Evolutionary conservation across 2,888 invertebrate genomes (phyloP), one percentile per base, ranked within the genome.

Genomic region (Papilio demoleus): DNA sequence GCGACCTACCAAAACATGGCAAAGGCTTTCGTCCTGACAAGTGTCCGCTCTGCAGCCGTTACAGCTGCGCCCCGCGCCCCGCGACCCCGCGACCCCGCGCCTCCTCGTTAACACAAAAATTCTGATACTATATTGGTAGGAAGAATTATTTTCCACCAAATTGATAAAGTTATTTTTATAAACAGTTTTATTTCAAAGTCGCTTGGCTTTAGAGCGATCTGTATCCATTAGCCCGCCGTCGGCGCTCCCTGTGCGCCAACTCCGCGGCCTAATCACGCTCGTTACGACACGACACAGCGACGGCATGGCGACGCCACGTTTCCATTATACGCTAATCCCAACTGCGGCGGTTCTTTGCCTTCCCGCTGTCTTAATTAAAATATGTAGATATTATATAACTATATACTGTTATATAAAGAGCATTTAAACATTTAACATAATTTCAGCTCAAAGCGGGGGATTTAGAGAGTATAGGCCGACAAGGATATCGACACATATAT

Each of bases 1-100:
- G 4, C 19, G 22, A 47, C 22, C 47, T 47, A 19, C 45, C 19
- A 47, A 47, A 47, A 19, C 47, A 22, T 11, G 19, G 19, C 47
- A 22, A 47, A 22, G 9, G 47, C 47, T 47, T 47, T 47, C 47
- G 47, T 47, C 47, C 47, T 45, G 45, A 45, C 19, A 47, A 47
- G 47, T 47, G 45, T 19, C 8, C 14, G n/a, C 5, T n/a, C 12
- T 47, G 19, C 22, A 9, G 19, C 47, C 2, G 47, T 19, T 19
- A 8, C 11, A 2, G 8, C 45, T 3, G 45, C 11, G 45, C 19
- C 19, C 9, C 45, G 19, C 0, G 11, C 11, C 22, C 19, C 3
- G 17, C 45, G 45, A 45, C 11, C 19, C 19, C n/a, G n/a, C n/a
- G n/a, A n/a, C n/a, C n/a, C n/a, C n/a, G n/a, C n/a, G n/a, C n/a